phyloP scores from a whole-genome alignment of 2,888 invertebrate genomes.

The Tetranychus piercei region DNA sequence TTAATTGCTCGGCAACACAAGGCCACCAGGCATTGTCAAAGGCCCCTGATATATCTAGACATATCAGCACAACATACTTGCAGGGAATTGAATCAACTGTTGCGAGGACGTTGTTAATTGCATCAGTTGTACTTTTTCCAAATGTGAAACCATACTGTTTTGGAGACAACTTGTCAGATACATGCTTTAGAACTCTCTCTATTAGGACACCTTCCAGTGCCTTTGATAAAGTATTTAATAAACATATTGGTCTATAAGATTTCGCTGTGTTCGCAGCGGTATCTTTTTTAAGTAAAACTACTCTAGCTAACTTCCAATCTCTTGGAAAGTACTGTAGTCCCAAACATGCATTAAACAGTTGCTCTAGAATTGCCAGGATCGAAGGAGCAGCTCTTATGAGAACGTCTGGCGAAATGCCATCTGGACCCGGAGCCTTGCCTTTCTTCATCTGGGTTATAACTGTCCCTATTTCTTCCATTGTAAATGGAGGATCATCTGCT shows the following conservation, averaged over 20 bases:
- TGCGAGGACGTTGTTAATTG: not conserved
- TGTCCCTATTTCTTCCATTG: not conserved
- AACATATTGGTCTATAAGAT: not conserved
- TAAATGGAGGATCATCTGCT: not conserved
- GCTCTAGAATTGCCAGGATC: not conserved
- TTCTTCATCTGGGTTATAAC: not conserved
- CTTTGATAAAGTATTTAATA: not conserved
- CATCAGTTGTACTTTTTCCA: not conserved
- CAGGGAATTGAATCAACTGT: not conserved
- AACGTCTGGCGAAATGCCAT: not conserved
- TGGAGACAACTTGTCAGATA: not conserved
- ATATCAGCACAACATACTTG: not conserved
- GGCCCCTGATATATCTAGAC: not conserved
- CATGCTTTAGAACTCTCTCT: not conserved
- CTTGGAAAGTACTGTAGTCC: not conserved
- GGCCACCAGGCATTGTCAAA: constrained; percentile 6
- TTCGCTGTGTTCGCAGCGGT: not conserved
- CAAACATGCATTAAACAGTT: not conserved
- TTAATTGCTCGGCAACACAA: not conserved
- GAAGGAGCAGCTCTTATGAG: not conserved
- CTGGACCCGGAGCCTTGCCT: not conserved
- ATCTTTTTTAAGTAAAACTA: not conserved
- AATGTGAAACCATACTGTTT: not conserved
- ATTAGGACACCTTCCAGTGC: not conserved
- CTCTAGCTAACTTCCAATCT: not conserved